Evolutionary conservation across 1,140 invertebrate species (phyloP), one percentile per base, ranked within the genome.

Genomic region (Dysdera silvatica): DNA sequence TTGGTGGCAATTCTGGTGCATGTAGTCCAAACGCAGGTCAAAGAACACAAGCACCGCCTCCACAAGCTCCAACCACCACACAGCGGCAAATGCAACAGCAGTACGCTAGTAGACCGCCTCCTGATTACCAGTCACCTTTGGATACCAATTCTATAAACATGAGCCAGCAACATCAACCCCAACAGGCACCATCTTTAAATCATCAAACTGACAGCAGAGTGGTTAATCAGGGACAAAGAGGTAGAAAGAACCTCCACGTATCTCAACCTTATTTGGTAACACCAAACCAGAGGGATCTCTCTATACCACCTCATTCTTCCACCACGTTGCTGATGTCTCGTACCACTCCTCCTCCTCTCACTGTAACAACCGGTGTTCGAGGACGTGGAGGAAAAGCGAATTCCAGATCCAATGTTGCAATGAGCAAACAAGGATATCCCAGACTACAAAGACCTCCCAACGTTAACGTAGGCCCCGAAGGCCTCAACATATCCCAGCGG

Each of bases 401-500:
- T 31, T 31, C 58, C 41, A 33, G 48, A 23, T n/a, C n/a, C n/a
- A n/a, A n/a, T n/a, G n/a, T n/a, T n/a, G 23, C 28, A 35, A n/a
- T 20, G 20, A 61, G 37, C 12, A 32, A 31, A 16, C 28, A 24
- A 35, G 43, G 58, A n/a, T 8, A n/a, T 28, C 31, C 33, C 16
- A 60, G 33, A 41, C 45, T 35, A 47, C 75, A 76, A 61, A 70
- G 75, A 63, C 75, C 76, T 16, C 76, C 76, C n/a, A 78, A 78
- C 67, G 76, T 78, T 2, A 77, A 78, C 62, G 75, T 77, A 26
- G 76, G 76, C 28, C 76, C 76, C 2, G 76, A 77, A 47, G 76
- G 76, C n/a, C 61, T 78, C 10, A 78, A 77, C 63, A 77, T 78
- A 55, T 74, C 75, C 10, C 75, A 76, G 58, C 71, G 69, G 16